Evolutionary conservation across 1,140 invertebrate genomes (phyloP), one percentile per base, ranked within the genome.

Genomic region (Triops longicaudatus): DNA sequence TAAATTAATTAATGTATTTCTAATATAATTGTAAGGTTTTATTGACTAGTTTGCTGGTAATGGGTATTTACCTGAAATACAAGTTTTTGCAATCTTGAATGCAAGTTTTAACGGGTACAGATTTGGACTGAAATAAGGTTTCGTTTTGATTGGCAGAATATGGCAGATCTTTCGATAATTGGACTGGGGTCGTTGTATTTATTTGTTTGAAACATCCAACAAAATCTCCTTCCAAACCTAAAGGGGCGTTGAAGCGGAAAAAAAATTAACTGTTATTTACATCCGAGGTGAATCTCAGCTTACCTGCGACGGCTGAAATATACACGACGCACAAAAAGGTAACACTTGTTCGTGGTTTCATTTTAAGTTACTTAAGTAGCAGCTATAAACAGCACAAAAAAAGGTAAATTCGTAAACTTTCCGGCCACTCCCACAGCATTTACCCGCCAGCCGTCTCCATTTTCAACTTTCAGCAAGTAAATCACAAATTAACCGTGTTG

Each of bases 181-280:
- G 28, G 27, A 27, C 37, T 42, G 42, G 42, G 26, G 7, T 50
- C 14, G 27, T 75, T n/a, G 28, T 50, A 10, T 7, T 27, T 14
- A 17, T 31, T 44, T 26, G 28, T n/a, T 31, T 14, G 26, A 73
- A 77, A 28, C 76, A 77, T 22, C 76, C 76, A n/a, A 74, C 71
- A 77, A 73, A 73, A 9, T 77, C 76, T 27, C 72, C 72, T 42
- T 77, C 72, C 22, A 77, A 26, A 22, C 72, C 76, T 77, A 28
- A 12, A n/a, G 22, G 26, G 41, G 26, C 10, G 42, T 6, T 37
- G 9, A 73, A n/a, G 17, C 6, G 50, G 17, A 22, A 63, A 63
- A 63, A 22, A 6, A 12, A 63, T n/a, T 22, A 63, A 63, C 50
- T 3, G 50, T 22, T 6, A n/a, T 63, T 63, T 63, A n/a, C 14